Base-by-base conservation (phyloP, 2,113 vertebrate species). In the Eclectus roratus region DNA sequence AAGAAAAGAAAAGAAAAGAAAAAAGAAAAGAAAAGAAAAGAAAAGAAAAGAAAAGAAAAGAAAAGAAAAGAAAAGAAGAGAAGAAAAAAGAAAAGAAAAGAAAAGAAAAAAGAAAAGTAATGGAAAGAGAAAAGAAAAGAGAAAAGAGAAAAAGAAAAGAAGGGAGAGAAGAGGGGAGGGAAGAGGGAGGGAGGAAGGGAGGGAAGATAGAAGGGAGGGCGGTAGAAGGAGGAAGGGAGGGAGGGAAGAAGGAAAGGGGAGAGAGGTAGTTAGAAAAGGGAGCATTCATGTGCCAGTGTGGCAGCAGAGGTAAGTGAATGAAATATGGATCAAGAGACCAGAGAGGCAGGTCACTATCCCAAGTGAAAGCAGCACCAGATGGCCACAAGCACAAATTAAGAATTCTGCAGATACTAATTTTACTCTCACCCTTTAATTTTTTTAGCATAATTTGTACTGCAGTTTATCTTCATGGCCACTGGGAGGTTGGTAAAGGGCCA, bases 401-500 rank as follows among this genome's bases (percentile, higher is more conserved):
- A 78, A 66, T 66, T 91, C 72, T 80, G 55, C 69, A 93, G 69
- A 35, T 43, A 90, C 0, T 20, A 88, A 49, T 95, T 77, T 73
- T 29, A 56, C 70, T 85, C n/a, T 85, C 11, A n/a, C 21, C 8
- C 37, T 85, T 88, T 80, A 63, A 25, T 47, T 23, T 39, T 64
- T 88, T 79, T 65, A 76, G 37, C 72, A 35, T 80, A 83, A 80
- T 90, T 85, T 93, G 44, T 37, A 70, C 49, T 63, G 53, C 49
- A 71, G 50, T 83, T 93, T 85, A 33, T 93, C 85, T 73, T 63
- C 68, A 29, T 39, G 60, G 80, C 53, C 60, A 29, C 11, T 29
- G 56, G 76, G 70, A 91, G 43, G 64, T 53, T 89, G 78, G 76
- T 56, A 41, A 85, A 80, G 37, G 82, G 76, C 68, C 82, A 91